Base-by-base conservation (phyloP, 2,888 invertebrate species). In the Sinodicranocentrus sp. region DNA sequence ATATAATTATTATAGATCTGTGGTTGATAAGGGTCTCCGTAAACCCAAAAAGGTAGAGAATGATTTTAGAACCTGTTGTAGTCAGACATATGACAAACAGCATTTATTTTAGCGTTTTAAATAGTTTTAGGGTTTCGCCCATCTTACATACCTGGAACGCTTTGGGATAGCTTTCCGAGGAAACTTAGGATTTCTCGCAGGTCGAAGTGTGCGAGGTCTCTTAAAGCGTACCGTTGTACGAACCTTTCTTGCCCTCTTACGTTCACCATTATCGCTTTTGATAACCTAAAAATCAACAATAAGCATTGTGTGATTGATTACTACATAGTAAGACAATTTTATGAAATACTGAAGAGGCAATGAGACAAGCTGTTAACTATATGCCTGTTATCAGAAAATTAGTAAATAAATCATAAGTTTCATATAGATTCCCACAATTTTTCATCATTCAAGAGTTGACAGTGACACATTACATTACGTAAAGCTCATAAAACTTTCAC, bases 171-270 rank as follows among this genome's bases (percentile, higher is more conserved):
- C 97, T 91, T 97, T 98, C 90, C 97, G 94, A 2, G 98, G 96
- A 91, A 98, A 99, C 91, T 97, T 98, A 0, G 99, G 99, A 85
- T 95, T 94, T 89, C 98, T 94, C 8, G 96, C 95, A 83, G 97
- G 94, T 90, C 94, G 94, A 91, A 98, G 94, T 54, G 99, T 99
- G 90, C 95, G 96, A 13, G 99, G 99, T 87, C 97, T 93, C 90
- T 95, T 95, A 94, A 99, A 99, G 90, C 97, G 97, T 88, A 98
- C 98, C 2, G 96, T 95, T 48, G 97, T 98, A 90, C 99, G 95
- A 89, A 99, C 94, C 92, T 98, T 97, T 87, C 97, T 94, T 13
- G 94, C 93, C 21, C 88, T 73, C 48, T 85, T 87, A 77, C 96
- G 93, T 79, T 96, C 96, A 89, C 96, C 97, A 93, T 96, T 95